A percentile compares a stretch with the other conserved stretches of the same genome.
These are phyloP conservation scores for Herminia tarsipennalis DNA, from an alignment of 2,888 invertebrate genomes.

Conservation along the genomic window DNA sequence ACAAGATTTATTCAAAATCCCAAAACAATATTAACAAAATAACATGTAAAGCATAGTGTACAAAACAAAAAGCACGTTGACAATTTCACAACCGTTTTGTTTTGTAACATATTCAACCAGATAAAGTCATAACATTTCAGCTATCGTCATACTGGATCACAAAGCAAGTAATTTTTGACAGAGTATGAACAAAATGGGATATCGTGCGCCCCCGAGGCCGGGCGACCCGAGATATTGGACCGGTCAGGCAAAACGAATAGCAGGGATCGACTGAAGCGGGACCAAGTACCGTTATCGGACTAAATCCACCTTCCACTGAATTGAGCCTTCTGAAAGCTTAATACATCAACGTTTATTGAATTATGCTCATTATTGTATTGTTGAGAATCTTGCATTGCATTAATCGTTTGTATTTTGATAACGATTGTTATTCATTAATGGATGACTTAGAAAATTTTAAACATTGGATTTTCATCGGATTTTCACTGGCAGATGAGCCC, in stretches of 20 bases:
- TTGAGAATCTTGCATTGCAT: conserved; percentile 6
- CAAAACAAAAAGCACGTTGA: no score
- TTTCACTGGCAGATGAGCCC: no score
- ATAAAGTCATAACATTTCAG: conserved; percentile 65
- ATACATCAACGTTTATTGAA: conserved; percentile 32
- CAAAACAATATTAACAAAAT: no score
- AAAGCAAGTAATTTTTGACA: conserved; percentile 71
- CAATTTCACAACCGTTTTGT: no score
- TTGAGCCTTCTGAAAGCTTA: conserved; percentile 35
- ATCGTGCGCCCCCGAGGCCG: conserved; percentile 62
- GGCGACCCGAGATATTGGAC: conserved; percentile 69
- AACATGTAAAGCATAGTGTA: no score
- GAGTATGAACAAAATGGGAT: conserved; percentile 68
- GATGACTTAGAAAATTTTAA: no score
- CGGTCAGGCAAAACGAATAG: conserved; percentile 59
- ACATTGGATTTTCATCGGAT: no score
- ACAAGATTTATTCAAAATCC: no score
- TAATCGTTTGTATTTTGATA: conserved; percentile 16
- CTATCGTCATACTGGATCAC: conserved; percentile 59
- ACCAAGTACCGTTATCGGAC: conserved; percentile 43
- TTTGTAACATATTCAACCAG: conserved; percentile 41
- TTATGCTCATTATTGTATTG: conserved; percentile 14
- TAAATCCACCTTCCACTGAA: conserved; percentile 47
- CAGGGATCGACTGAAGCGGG: conserved; percentile 42
- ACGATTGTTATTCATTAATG: no score